A percentile compares a stretch with the other conserved stretches of the same genome.
These are phyloP conservation scores for Dasypogon diadema DNA, from an alignment of 2,888 invertebrate genomes.

Conservation along the genomic window DNA sequence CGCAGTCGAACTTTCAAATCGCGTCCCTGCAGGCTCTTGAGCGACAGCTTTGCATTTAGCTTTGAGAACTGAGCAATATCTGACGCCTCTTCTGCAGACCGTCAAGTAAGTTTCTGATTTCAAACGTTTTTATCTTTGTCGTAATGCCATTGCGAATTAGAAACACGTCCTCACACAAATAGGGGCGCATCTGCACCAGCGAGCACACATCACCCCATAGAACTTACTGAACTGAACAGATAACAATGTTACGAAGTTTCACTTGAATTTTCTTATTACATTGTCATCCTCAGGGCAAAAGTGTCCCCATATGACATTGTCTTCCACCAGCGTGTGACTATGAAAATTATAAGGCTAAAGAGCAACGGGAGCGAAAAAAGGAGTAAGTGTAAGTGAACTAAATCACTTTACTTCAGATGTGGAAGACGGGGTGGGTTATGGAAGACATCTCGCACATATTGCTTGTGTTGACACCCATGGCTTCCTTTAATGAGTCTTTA, in stretches of 20 bases:
- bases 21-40: background rate
- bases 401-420: constrained; percentile 32
- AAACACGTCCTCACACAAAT: constrained; percentile 47
- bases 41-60: background rate
- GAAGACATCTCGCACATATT: constrained; percentile 10
- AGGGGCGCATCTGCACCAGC: constrained; percentile 31
- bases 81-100: constrained; percentile 15
- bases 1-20: constrained; percentile 3
- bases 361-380: background rate
- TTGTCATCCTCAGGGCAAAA: constrained; percentile 50
- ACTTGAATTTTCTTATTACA: constrained; percentile 52
- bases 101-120: constrained; percentile 42
- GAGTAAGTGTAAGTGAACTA: background rate
- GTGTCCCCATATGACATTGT: constrained; percentile 37
- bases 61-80: constrained; percentile 35
- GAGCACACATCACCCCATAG: background rate
- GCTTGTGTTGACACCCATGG: background rate
- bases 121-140: constrained; percentile 17
- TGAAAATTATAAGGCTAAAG: constrained; percentile 37
- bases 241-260: constrained; percentile 52
- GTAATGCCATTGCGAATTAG: constrained; percentile 43
- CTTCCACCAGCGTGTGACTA: constrained; percentile 19
- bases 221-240: constrained; percentile 50
- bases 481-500: constrained; percentile 10
- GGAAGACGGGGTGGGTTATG: background rate